Evolutionary conservation across 2,888 invertebrate species (phyloP), one percentile per base, ranked within the genome.

Genomic region (Stratiomys singularior): DNA sequence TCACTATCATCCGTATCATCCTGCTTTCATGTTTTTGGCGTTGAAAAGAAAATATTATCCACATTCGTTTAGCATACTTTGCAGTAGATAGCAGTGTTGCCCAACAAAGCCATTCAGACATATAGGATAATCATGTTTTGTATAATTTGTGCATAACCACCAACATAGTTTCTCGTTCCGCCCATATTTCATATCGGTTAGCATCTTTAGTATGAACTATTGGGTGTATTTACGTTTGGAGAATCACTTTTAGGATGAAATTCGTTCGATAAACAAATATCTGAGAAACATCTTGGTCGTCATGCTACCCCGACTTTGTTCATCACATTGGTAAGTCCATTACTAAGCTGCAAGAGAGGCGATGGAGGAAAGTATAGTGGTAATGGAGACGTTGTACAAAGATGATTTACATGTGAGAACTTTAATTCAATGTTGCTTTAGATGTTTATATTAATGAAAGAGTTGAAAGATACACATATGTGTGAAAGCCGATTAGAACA

Each of bases 231-330:
- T 60, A 46, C 66, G 77, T 67, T 77, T 77, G 67, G 76, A 60
- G 76, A 79, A 79, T 44, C 79, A 76, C 79, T 76, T 77, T 5
- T 63, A 21, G 71, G 76, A 71, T 76, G 58, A 72, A 63, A 69
- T 47, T 37, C 46, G 46, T 76, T 79, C 71, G 78, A 78, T 78
- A 79, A 79, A 79, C 78, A 79, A 76, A 77, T 58, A 74, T 69
- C 47, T 37, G 9, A 69, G 46, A 69, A 69, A 69, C 69, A 69
- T 69, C 69, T 69, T 69, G 15, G 66, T 66, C 66, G 30, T 37
- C 66, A 66, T 37, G 1, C 52, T 13, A 52, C 52, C 7, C 18
- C 15, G 52, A 1, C 18, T 52, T n/a, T 23, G 18, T 23, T 25
- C 11, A 7, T 4, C 18, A 25, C 60, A 60, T 60, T 23, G 13